Evolutionary conservation across 2,888 invertebrate genomes (phyloP).

Genomic region (Drosophila merina): DNA sequence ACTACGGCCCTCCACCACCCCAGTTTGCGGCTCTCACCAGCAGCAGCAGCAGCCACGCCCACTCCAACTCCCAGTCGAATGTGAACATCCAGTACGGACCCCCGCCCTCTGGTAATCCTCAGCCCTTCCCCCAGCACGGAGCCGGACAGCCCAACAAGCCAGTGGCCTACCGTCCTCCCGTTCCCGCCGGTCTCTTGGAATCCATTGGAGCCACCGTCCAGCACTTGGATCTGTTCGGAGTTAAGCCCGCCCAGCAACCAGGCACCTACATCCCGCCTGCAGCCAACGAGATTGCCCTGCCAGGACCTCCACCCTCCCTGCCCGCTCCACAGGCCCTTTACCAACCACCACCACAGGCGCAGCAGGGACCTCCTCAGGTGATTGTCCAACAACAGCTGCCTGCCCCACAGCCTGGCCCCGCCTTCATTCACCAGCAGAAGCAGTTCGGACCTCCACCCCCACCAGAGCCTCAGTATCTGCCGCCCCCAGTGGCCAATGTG

Average conservation of each 20-base stretch:
- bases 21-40: constrained; percentile 50
- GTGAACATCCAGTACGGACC: constrained; percentile 78
- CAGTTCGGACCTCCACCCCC: constrained; percentile 52
- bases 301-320: constrained; percentile 33
- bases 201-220: constrained; percentile 87
- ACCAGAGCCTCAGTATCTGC: constrained; percentile 55
- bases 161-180: constrained; percentile 89
- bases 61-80: constrained; percentile 56
- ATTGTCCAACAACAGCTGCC: constrained; percentile 79
- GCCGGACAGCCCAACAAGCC: constrained; percentile 85
- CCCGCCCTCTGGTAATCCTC: constrained; percentile 74
- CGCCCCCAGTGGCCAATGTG: constrained; percentile 30
- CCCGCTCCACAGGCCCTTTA: constrained; percentile 41
- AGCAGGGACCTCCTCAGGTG: constrained; percentile 23
- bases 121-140: constrained; percentile 68
- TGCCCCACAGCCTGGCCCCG: constrained; percentile 62
- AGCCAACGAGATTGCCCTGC: constrained; percentile 84
- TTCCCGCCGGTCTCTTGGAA: constrained; percentile 88
- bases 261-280: constrained; percentile 88
- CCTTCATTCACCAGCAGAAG: constrained; percentile 62
- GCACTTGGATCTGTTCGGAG: constrained; percentile 86
- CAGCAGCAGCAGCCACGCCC: constrained; percentile 32
- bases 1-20: constrained; percentile 72
- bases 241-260: constrained; percentile 85
- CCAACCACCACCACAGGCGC: constrained; percentile 41